phyloP scores from a whole-genome alignment of 2,113 vertebrate species.

The Gobius niger region DNA sequence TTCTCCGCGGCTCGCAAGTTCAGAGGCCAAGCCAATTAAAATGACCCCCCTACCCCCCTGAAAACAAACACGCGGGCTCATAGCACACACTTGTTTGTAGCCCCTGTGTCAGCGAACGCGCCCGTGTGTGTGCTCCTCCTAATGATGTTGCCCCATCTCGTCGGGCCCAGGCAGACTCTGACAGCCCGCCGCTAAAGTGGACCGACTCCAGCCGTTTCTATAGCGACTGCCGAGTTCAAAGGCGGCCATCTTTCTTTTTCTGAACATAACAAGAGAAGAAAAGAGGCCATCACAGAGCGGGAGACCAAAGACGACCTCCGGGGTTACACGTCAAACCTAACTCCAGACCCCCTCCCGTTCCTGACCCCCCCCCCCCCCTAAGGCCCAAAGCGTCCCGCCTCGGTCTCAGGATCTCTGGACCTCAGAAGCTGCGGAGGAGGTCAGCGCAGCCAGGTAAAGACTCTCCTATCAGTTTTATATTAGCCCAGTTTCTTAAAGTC shows the following conservation, averaged over 20 bases:
- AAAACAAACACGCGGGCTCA: constrained; percentile 60
- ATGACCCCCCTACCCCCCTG: constrained; percentile 60
- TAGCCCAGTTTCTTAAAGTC: constrained; percentile 71
- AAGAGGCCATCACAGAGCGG: constrained; percentile 67
- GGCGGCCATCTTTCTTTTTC: constrained; percentile 74
- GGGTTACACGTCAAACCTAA: constrained; percentile 68
- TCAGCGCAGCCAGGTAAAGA: constrained; percentile 67
- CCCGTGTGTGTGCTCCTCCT: constrained; percentile 70
- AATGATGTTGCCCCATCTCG: constrained; percentile 72
- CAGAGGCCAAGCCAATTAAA: constrained; percentile 73
- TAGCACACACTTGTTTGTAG: constrained; percentile 53
- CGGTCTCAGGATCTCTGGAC: constrained; percentile 51
- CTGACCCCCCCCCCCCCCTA: neutral
- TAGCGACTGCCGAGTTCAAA: constrained; percentile 78
- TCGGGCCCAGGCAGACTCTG: constrained; percentile 70
- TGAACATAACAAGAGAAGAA: constrained; percentile 74
- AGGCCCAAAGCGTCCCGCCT: constrained; percentile 34
- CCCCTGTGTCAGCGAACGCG: constrained; percentile 70
- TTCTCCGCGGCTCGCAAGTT: constrained; percentile 54
- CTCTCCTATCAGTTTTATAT: constrained; percentile 66
- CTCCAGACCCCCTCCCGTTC: constrained; percentile 24
- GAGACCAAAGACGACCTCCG: constrained; percentile 71
- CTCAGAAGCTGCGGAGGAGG: constrained; percentile 53
- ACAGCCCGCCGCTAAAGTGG: constrained; percentile 73
- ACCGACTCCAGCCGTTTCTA: constrained; percentile 76